Evolutionary conservation across 2,113 vertebrate genomes (phyloP), one percentile per base, ranked within the genome.

Genomic region (Clarias macrocephalus): DNA sequence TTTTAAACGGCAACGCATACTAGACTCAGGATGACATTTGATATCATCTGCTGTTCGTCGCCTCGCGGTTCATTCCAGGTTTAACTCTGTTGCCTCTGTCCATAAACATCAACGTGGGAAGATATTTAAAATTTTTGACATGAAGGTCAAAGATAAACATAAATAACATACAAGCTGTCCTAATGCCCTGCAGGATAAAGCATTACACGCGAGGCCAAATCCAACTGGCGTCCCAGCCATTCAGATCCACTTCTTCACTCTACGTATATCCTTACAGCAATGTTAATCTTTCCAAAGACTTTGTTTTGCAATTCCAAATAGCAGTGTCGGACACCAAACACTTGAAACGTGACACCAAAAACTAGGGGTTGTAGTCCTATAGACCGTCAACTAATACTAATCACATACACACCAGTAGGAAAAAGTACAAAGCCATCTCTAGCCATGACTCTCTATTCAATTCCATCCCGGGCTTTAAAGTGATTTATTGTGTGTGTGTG

Each of bases 341-440:
- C 87, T 79, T 88, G 87, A 70, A 52, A 75, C 25, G 56, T 12
- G 28, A 37, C n/a, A 28, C 30, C 19, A 68, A 23, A 13, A 79
- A 84, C 80, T 65, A 42, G 66, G 59, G 66, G 86, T 83, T 76
- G 63, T 75, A 81, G 30, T 66, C 63, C 79, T 82, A 70, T 63
- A 82, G 48, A 80, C 54, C 57, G 82, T 82, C 59, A 75, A 76
- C 23, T 33, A 76, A 89, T 86, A 60, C 21, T 82, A 85, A 85
- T 37, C n/a, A 37, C 48, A 56, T 63, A 80, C 25, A 42, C 30
- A 28, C 1, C 7, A 60, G 42, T 57, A 84, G 76, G 83, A 90
- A 85, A 87, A 87, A 88, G 86, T 86, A 80, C 48, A 84, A 87
- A 90, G 87, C 83, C 85, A 65, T 87, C 56, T 81, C 86, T 85